Percentiles rank a stretch among this genome's conserved stretches.
Evolutionary conservation across 2,113 vertebrate genomes (phyloP).

Genomic region (Cephalopterus ornatus): DNA sequence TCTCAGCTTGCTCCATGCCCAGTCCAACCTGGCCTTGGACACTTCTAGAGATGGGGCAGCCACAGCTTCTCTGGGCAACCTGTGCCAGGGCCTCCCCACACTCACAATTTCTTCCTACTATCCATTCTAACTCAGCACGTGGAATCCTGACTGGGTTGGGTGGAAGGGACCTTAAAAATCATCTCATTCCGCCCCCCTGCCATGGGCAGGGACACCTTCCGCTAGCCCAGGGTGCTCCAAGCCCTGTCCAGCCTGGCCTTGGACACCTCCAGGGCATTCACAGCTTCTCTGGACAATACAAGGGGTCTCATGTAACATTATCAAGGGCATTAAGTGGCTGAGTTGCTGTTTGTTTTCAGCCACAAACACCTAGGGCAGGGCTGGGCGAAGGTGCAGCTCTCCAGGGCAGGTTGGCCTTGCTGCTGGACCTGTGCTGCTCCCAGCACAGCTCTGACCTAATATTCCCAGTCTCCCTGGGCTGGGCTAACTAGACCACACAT

Average conservation of each 20-base stretch:
- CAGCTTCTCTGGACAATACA: not conserved
- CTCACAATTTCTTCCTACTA: not conserved
- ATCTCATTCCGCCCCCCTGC: not conserved
- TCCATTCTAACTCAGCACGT: not conserved
- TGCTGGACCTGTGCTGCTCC: not conserved
- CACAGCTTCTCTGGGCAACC: not conserved
- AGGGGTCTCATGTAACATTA: not conserved
- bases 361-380: not conserved
- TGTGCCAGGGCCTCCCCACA: not conserved
- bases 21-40: not conserved
- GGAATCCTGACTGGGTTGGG: not conserved
- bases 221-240: not conserved
- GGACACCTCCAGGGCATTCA: not conserved
- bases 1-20: no score
- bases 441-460: not conserved
- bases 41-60: not conserved
- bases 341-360: not conserved
- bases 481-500: fast-evolving
- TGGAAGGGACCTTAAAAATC: not conserved
- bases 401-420: not conserved
- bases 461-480: not conserved
- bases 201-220: not conserved
- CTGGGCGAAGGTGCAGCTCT: not conserved
- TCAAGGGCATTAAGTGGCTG: not conserved
- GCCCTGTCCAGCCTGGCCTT: not conserved